Base-by-base conservation (phyloP, 2,888 invertebrate genomes). In the Cataglyphis altisquamis region DNA sequence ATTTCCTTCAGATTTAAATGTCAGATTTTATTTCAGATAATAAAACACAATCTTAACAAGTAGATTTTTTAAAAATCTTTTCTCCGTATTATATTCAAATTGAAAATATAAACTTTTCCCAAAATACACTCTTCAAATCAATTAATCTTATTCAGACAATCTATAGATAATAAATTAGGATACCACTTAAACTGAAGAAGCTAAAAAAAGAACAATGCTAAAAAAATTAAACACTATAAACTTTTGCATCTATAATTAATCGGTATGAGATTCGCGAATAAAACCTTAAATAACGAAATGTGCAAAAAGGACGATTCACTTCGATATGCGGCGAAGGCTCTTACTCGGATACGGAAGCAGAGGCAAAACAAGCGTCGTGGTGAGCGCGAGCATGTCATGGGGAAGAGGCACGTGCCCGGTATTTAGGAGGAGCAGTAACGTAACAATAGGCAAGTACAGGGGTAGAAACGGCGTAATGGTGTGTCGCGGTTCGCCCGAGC, bases 401-500 rank as follows among this genome's bases (percentile, higher is more conserved):
- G 55, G 82, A 78, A 87, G 89, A 89, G 88, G 87, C 88, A 87
- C 88, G 87, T 82, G 88, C 84, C 87, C 81, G 85, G 86, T 90
- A 90, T 92, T 91, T 91, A 90, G 90, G 87, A 83, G 86, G 82
- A 83, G 89, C 73, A 86, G 89, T 88, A 86, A 89, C 84, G 86
- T 86, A 89, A 90, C 90, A 88, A 87, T 88, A 85, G 88, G 81
- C 86, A 82, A 89, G 87, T 82, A 84, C 86, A 84, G 85, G 86
- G 87, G 85, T 88, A 89, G 88, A 91, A 93, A 91, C 90, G 90
- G 91, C 48, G 48, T 92, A 92, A 93, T 91, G 90, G 91, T 91
- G 89, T 92, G 93, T 92, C 91, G 92, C 90, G 92, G 90, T 90
- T 92, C 90, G 89, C 90, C 90, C 88, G 90, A 89, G 92, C 91